A percentile compares a stretch with the other conserved stretches of the same genome.
Conservation (phyloP, 2,113 vertebrate genomes). For the Caracal caracal region DNA sequence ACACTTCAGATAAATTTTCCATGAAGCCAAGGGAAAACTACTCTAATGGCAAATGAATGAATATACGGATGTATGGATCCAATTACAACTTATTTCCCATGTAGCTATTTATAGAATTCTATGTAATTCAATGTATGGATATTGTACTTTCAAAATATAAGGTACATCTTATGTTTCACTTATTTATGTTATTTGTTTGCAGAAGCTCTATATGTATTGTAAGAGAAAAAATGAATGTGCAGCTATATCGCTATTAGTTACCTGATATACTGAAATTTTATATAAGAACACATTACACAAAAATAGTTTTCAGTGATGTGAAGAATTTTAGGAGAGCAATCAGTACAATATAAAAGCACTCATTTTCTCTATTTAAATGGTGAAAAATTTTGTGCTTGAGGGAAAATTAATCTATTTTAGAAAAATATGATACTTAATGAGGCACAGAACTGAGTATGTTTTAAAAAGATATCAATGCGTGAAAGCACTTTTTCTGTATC, state of each 20-base stretch:
- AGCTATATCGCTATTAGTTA: background rate
- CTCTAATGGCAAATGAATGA: background rate
- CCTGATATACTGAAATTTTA: background rate
- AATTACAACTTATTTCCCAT: background rate
- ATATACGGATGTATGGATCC: background rate
- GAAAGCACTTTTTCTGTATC: background rate
- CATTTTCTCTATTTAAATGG: constrained; percentile 42
- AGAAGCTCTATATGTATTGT: background rate
- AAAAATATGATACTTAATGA: constrained; percentile 37
- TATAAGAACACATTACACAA: background rate
- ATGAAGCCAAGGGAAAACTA: background rate
- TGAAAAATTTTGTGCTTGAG: constrained; percentile 39
- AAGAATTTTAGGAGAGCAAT: background rate
- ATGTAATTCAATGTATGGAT: background rate
- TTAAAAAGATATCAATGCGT: background rate
- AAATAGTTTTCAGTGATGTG: background rate
- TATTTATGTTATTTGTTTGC: background rate
- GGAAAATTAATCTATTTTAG: constrained; percentile 29
- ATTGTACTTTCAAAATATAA: background rate
- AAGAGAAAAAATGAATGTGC: background rate
- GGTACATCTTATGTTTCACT: background rate
- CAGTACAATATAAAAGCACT: background rate
- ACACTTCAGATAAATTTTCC: background rate
- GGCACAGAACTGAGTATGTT: background rate
- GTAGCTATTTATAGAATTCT: background rate